These are phyloP conservation scores for Esox masquinongy DNA, from an alignment of 2,797 vertebrate species.

Conservation along the genomic window DNA sequence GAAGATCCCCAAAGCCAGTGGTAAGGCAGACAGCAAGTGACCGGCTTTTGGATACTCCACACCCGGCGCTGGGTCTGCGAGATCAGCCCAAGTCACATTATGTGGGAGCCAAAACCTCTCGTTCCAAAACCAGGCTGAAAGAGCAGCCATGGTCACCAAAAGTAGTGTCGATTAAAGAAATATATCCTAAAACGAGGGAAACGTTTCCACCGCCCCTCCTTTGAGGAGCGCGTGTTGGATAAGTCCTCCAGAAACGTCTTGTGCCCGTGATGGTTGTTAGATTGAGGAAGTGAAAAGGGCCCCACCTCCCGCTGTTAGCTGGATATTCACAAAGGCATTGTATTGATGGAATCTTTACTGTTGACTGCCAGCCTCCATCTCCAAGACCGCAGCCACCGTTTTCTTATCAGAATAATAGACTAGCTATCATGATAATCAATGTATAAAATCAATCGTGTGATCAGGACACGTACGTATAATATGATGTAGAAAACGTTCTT, in stretches of 20 bases:
- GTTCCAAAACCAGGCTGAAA: conserved; percentile 95
- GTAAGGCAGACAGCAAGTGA: conserved; percentile 85
- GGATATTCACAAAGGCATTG: background rate
- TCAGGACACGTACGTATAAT: background rate
- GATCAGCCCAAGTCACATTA: conserved; percentile 95
- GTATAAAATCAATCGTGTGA: background rate
- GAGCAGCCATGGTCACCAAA: conserved; percentile 71
- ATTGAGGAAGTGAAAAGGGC: background rate
- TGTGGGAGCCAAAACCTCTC: conserved; percentile 95
- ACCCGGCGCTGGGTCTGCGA: conserved; percentile 79
- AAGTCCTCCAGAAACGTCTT: background rate
- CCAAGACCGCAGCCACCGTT: background rate
- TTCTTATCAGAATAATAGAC: background rate
- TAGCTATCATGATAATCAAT: background rate
- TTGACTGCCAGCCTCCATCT: too few relatives aligned
- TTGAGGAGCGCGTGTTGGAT: background rate
- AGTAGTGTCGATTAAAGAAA: background rate
- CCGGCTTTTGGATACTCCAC: conserved; percentile 83
- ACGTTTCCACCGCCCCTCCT: background rate
- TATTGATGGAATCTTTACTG: background rate
- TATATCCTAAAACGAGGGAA: background rate
- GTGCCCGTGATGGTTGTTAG: background rate
- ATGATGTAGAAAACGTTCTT: background rate
- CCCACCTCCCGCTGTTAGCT: background rate
- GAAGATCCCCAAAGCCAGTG: conserved; percentile 87